Evolutionary conservation across 2,797 vertebrate species (phyloP).

Genomic region (Arremon brunneinucha): DNA sequence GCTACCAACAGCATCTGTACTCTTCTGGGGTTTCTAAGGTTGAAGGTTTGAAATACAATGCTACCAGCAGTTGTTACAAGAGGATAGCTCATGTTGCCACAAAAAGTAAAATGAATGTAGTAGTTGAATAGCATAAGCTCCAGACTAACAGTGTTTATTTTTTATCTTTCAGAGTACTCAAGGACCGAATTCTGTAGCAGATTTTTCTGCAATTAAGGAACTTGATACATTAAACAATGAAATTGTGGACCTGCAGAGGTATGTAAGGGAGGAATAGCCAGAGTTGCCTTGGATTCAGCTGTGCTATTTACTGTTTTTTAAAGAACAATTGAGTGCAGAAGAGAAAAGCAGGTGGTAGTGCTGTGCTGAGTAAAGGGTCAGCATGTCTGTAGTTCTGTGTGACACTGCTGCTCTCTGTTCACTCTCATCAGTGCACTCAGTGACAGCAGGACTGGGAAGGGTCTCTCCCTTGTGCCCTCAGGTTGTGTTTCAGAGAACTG

Average conservation of each 20-base stretch:
- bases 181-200: conserved; percentile 82
- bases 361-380: not conserved
- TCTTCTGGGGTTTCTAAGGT: not conserved
- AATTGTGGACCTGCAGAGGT: conserved; percentile 96
- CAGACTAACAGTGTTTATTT: not conserved
- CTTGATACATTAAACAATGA: conserved; percentile 96
- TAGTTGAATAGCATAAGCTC: not conserved
- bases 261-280: conserved; percentile 48
- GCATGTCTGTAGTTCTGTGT: not conserved
- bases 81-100: not conserved
- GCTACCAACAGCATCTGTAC: not conserved
- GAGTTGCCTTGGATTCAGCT: not conserved
- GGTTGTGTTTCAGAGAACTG: not conserved
- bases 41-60: not conserved
- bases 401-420: not conserved
- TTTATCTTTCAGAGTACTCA: conserved; percentile 80
- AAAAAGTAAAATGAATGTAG: not conserved
- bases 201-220: conserved; percentile 99
- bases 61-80: not conserved
- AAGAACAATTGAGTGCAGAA: not conserved
- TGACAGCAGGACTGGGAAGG: not conserved
- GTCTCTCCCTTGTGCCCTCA: not conserved
- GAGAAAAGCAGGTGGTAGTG: not conserved
- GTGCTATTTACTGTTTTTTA: not conserved
- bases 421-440: not conserved